Percentiles rank a stretch among this genome's conserved stretches.
Evolutionary conservation across 2,888 invertebrate species (phyloP).

Genomic region (Pecten maximus): DNA sequence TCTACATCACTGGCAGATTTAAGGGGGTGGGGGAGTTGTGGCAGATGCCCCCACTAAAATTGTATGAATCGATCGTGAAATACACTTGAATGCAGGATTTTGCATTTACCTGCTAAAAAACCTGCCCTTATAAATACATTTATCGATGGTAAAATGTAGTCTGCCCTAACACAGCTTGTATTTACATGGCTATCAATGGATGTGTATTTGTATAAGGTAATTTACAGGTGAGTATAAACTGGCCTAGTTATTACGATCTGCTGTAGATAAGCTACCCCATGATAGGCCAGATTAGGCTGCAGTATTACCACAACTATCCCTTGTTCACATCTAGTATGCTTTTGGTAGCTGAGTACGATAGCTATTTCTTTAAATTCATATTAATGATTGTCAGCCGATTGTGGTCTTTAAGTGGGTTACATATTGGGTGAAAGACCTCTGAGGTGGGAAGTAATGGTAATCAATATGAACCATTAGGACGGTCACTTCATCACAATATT

Average conservation of each 20-base stretch:
- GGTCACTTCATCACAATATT: neutral
- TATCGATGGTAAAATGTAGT: neutral
- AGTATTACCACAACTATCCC: neutral
- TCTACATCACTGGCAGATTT: too few relatives aligned
- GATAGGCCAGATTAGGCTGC: neutral
- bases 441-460: neutral
- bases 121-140: neutral
- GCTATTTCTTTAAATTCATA: neutral
- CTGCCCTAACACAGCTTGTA: neutral
- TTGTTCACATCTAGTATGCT: neutral
- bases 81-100: too few relatives aligned
- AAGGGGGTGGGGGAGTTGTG: too few relatives aligned
- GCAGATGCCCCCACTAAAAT: too few relatives aligned
- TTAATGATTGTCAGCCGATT: neutral
- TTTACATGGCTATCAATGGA: neutral
- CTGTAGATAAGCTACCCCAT: neutral
- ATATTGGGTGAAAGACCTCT: neutral
- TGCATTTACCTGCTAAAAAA: neutral
- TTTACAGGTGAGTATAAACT: neutral
- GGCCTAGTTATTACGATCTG: neutral
- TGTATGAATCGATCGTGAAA: too few relatives aligned
- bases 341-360: neutral
- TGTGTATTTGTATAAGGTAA: conserved; percentile 2
- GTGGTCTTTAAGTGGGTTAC: neutral
- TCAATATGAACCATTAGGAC: neutral